Evolutionary conservation across 1,140 invertebrate genomes (phyloP), one percentile per base, ranked within the genome.

Genomic region (Drosophila obscura): DNA sequence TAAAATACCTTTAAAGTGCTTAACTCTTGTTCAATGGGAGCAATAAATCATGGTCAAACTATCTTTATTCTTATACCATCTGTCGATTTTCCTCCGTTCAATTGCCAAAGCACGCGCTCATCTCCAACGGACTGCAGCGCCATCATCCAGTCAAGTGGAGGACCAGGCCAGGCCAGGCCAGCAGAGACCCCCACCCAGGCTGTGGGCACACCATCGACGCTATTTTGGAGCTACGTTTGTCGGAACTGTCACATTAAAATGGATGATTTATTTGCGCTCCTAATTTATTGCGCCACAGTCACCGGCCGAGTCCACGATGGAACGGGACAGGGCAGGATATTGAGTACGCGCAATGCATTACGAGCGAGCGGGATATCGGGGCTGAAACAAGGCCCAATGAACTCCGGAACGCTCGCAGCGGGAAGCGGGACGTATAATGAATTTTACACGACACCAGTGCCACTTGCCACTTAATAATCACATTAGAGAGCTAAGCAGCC

Each of bases 201-300:
- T 26, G 45, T 15, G 48, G n/a, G 22, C 41, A 26, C n/a, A 22
- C 31, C 19, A 31, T 43, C 39, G 24, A 35, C 9, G 49, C 62
- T 75, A 45, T 48, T 65, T 62, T 51, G 72, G 43, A 63, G 63
- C 56, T 52, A 68, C 77, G 62, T 78, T 82, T 87, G 83, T 88
- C 83, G 83, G 83, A 88, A 88, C 83, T 88, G 83, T 88, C 83
- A 88, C 83, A 88, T 88, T 88, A 88, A 88, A 88, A 88, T 88
- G 83, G 83, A 88, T 88, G 83, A 88, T 88, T 88, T 88, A 88
- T 88, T 88, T 88, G 83, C 73, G 79, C 56, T 75, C 73, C 74
- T 88, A 88, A 88, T 88, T 88, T 88, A 88, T 88, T 88, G 83
- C 80, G 79, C 62, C 82, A 67, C 73, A 75, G 68, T 48, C 78